These are phyloP conservation scores for Hipparchia semele DNA, from an alignment of 2,888 invertebrate genomes.

Conservation along the genomic window DNA sequence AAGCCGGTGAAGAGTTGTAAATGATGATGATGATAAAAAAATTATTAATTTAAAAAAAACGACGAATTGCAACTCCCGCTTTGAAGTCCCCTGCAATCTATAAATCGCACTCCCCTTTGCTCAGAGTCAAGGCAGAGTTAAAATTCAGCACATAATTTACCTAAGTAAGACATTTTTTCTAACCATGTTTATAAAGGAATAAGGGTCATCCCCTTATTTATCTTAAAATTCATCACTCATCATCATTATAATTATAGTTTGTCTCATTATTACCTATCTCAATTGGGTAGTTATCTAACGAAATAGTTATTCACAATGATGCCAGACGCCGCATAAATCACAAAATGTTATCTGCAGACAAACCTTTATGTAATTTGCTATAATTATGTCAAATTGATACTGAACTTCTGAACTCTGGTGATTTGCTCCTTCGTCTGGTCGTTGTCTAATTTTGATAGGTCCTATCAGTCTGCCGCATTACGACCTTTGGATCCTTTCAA, in stretches of 20 bases:
- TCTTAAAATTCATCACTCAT: too few species aligned
- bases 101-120: too few species aligned
- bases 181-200: too few species aligned
- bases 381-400: conserved; percentile 19
- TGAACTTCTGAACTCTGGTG: conserved; percentile 17
- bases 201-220: too few species aligned
- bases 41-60: too few species aligned
- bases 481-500: neutral
- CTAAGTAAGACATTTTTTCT: too few species aligned
- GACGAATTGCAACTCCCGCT: too few species aligned
- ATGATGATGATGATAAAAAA: too few species aligned
- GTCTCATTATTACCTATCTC: neutral
- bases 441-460: conserved; percentile 35
- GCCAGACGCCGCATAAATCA: conserved; percentile 10
- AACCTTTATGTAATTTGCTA: conserved; percentile 14
- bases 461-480: conserved; percentile 19
- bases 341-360: conserved; percentile 17
- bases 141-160: too few species aligned
- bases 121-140: too few species aligned
- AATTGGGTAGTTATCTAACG: neutral
- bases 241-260: neutral
- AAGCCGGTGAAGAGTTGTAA: too few species aligned
- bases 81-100: too few species aligned
- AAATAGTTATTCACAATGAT: conserved; percentile 1
- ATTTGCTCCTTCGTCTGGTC: conserved; percentile 37